Conservation (phyloP, 2,888 invertebrate species). For the Thumatha senex region DNA sequence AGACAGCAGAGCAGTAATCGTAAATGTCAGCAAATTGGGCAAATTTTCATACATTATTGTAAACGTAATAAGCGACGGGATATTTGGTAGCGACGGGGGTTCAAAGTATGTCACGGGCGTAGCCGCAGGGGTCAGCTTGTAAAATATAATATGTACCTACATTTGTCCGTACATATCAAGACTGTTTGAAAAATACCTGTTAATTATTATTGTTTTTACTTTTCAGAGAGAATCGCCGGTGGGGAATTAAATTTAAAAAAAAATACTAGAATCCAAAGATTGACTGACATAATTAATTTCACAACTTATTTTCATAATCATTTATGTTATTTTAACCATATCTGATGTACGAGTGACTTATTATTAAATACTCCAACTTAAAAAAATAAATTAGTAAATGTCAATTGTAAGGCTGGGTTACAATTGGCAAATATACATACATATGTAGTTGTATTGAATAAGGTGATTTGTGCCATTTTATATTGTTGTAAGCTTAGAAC, state of each 20-base stretch:
- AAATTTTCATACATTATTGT: no score
- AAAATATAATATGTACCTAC: no score
- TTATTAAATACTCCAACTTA: slow-evolving; percentile 57
- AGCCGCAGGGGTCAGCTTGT: no score
- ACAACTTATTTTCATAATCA: slow-evolving; percentile 24
- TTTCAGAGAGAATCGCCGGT: slow-evolving; percentile 69
- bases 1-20: no score
- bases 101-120: no score
- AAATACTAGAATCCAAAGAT: slow-evolving; percentile 36
- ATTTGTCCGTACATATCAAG: no score
- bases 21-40: no score
- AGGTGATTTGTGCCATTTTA: slow-evolving; percentile 65
- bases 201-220: slow-evolving; percentile 8
- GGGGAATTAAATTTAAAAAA: slow-evolving; percentile 51
- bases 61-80: no score
- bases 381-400: slow-evolving; percentile 38
- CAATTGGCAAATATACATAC: slow-evolving; percentile 67
- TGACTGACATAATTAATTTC: slow-evolving; percentile 61
- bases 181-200: no score
- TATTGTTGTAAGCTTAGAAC: slow-evolving; percentile 13
- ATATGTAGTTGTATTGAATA: slow-evolving; percentile 56
- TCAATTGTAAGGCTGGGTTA: slow-evolving; percentile 81
- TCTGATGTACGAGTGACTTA: slow-evolving; percentile 38
- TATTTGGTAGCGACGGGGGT: no score
- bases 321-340: slow-evolving; percentile 16